Evolutionary conservation across 2,797 vertebrate genomes (phyloP), one percentile per base, ranked within the genome.

Genomic region (Nannoperca australis): DNA sequence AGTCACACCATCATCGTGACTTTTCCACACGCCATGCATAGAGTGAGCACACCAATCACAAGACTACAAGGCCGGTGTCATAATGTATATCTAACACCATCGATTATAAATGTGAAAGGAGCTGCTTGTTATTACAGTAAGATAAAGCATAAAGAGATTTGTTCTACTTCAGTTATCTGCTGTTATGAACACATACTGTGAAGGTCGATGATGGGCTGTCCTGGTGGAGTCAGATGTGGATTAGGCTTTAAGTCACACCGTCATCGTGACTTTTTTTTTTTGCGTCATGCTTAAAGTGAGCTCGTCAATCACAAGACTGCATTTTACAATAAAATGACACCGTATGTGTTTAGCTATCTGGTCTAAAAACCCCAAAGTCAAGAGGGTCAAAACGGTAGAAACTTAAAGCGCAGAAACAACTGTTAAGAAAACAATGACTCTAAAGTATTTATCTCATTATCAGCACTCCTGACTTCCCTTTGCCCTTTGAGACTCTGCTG

Each of bases 221-320:
- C 15, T 1, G 8, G 4, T 60, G 14, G 12, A 47, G 51, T 72
- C 56, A 60, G 70, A 60, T 40, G 32, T 32, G 32, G 2, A 54
- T 50, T 36, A 47, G 34, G 24, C 10, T 14, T 69, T 0, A 14
- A 49, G 63, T 86, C 82, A 86, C 65, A 76, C 47, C 34, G 32
- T 54, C 44, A 74, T 85, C 59, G 34, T 2, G 24, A 59, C 58
- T 45, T 56, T 75, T 72, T 34, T 38, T 56, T 75, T 72, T 34
- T 38, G 3, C 73, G 70, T 70, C 78, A 75, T 68, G 68, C 73
- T 61, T 72, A 17, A 8, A 36, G 20, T 77, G 82, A 82, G 30
- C 65, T 83, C 66, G 73, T 1, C 22, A 9, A 50, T 86, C 90
- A 88, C 56, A 73, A 83, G 85, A 89, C 75, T 14, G 3, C n/a